These are phyloP conservation scores for Siniperca knerii DNA, from an alignment of 2,113 vertebrate genomes.

Conservation along the genomic window DNA sequence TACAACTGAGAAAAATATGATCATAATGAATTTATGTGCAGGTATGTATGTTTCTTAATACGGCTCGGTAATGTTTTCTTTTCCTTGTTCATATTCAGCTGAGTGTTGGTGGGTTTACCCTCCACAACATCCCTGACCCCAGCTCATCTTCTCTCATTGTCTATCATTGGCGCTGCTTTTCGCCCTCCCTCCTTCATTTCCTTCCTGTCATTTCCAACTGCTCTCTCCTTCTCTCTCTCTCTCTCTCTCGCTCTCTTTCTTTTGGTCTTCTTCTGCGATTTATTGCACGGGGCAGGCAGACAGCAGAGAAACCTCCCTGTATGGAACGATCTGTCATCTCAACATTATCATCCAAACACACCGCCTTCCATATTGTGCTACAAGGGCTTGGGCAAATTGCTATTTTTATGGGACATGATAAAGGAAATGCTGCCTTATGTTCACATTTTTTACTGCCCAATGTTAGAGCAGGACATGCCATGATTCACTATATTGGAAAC, in stretches of 20 bases:
- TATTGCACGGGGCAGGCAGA: constrained; percentile 84
- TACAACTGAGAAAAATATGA: background rate
- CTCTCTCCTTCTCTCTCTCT: constrained; percentile 43
- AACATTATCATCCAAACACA: constrained; percentile 94
- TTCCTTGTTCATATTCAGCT: constrained; percentile 7
- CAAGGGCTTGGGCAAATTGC: constrained; percentile 95
- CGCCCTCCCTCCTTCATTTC: constrained; percentile 43
- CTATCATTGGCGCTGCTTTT: background rate
- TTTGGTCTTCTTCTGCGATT: constrained; percentile 82
- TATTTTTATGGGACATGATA: constrained; percentile 98
- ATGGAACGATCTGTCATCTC: constrained; percentile 95
- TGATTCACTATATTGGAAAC: constrained; percentile 70
- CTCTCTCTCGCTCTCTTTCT: constrained; percentile 31
- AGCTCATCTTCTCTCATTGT: constrained; percentile 54
- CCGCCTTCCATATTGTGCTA: constrained; percentile 95
- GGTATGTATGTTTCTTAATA: background rate
- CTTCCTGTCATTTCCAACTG: constrained; percentile 59
- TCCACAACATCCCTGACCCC: constrained; percentile 53
- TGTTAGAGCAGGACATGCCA: constrained; percentile 81
- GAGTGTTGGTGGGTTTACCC: constrained; percentile 28
- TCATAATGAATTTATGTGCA: background rate
- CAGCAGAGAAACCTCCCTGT: constrained; percentile 91
- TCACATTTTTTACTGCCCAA: constrained; percentile 92
- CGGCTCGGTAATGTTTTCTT: constrained; percentile 4
- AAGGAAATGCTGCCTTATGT: constrained; percentile 96